Conservation (phyloP, 30 jellyfish, hydroid and myxozoan genomes). For the Aurelia coerulea region DNA sequence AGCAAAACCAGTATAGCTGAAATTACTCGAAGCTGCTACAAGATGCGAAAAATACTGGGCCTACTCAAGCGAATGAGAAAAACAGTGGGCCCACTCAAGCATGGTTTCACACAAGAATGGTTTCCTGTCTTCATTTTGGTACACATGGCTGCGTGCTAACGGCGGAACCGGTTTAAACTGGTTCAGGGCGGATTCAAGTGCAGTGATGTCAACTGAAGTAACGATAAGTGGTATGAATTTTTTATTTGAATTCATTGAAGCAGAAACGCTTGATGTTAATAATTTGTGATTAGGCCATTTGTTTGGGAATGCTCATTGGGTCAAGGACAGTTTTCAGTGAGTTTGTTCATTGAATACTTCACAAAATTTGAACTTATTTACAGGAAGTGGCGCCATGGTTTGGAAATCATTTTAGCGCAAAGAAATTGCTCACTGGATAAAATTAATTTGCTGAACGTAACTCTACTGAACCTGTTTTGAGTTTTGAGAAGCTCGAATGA, state of each 20-base stretch:
- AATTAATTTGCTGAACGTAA: too few relatives aligned
- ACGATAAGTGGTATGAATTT: not conserved
- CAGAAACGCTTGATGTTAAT: not conserved
- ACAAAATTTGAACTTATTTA: too few relatives aligned
- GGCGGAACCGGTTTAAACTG: slow-evolving; percentile 14
- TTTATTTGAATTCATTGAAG: not conserved
- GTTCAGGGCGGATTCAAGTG: not conserved
- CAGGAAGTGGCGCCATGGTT: too few relatives aligned
- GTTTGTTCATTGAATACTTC: too few relatives aligned
- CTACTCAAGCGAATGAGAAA: too few relatives aligned
- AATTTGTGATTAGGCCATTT: too few relatives aligned
- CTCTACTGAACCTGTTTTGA: too few relatives aligned
- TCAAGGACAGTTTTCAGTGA: too few relatives aligned
- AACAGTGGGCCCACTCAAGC: slow-evolving; percentile 7
- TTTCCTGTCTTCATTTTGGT: slow-evolving; percentile 11
- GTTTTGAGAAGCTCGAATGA: too few relatives aligned
- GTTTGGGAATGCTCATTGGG: too few relatives aligned
- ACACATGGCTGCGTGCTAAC: slow-evolving; percentile 41
- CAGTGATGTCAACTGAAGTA: slow-evolving; percentile 3
- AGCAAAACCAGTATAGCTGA: not conserved
- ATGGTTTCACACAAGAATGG: slow-evolving; percentile 34
- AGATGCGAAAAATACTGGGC: not conserved
- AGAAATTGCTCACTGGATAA: too few relatives aligned
- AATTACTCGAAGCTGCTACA: not conserved
- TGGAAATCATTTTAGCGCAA: too few relatives aligned